Base-by-base conservation (phyloP, 2,113 vertebrate genomes). In the Chionomys nivalis region DNA sequence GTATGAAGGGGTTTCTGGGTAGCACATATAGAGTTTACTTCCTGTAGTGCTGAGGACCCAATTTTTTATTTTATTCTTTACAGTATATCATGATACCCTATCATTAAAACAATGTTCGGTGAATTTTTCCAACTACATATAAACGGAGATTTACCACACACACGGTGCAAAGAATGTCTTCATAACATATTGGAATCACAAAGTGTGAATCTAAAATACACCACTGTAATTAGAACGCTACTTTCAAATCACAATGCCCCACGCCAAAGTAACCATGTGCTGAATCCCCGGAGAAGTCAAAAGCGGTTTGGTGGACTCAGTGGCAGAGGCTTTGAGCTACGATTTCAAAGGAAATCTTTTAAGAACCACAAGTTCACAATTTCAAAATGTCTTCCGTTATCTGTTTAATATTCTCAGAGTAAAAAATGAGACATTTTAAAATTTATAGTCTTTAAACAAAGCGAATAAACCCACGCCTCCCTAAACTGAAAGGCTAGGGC, bases 51-150 rank as follows among this genome's bases (percentile, higher is more conserved):
- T 97, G 97, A 98, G 98, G 97, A 98, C 97, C 98, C 97, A 82
- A 87, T 97, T 85, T 81, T 97, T 93, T 96, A 36, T 81, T 78
- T 78, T 76, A 47, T 83, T 97, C 98, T 97, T 98, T 96, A 99
- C 98, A 98, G 98, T 96, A 97, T 98, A 98, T 97, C 94, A 77
- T 97, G 98, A 98, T 97, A 98, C 94, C 98, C 98, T 99, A 98
- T 97, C 94, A 97, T 98, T 97, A 98, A 98, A 98, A 98, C 97
- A 98, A 97, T 96, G 97, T 96, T 97, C 76, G 96, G 92, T 97
- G 95, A 96, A 93, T 95, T 98, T 96, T 95, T 93, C 95, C 90
- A 16, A 86, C 98, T 98, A 98, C 98, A 93, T 88, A 98, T 97
- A 98, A 98, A 98, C 16, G 95, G 97, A 97, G 98, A 96, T 98